Evolutionary conservation across 53 echinoderm and acorn worm species (phyloP), one percentile per base, ranked within the genome.

Genomic region (Mesocentrotus franciscanus): DNA sequence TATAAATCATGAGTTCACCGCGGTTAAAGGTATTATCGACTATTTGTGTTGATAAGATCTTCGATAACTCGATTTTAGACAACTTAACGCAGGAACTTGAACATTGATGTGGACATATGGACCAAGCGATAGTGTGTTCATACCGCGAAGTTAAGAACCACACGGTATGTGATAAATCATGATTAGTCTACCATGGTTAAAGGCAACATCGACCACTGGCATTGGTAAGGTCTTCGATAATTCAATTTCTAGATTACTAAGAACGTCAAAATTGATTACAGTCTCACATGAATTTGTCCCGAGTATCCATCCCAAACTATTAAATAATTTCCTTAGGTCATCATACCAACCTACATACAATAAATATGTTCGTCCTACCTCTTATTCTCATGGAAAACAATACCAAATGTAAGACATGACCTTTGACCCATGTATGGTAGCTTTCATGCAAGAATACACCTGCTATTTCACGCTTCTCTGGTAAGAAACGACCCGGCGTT

Each of bases 371-470:
- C 58, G 27, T 87, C 58, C 36, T 39, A 39, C 18, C 81, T 87
- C 10, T 1, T 27, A 87, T 8, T 87, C 2, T 4, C n/a, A 58
- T 87, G 87, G 29, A 42, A 87, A n/a, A 87, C 27, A 87, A 10
- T 59, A 58, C 58, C 18, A 87, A 87, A 87, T 9, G n/a, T 58
- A n/a, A 57, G 87, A 34, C 58, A 1, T 58, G 87, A 87, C 9
- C 56, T 87, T 84, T 58, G 87, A 87, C 91, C 91, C 2, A 34
- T 68, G 39, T 90, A 90, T 91, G 64, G 91, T 66, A 91, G 32
- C 91, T 91, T 91, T 34, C 91, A 91, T 91, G 91, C 91, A 26
- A 91, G n/a, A 62, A 91, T 91, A 91, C 64, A 91, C 39, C 91
- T 91, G 66, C 66, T 91, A 91, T 91, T 90, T 91, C 91, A 91